Evolutionary conservation across 2,113 vertebrate species (phyloP).

Genomic region (Hemichromis elongatus): DNA sequence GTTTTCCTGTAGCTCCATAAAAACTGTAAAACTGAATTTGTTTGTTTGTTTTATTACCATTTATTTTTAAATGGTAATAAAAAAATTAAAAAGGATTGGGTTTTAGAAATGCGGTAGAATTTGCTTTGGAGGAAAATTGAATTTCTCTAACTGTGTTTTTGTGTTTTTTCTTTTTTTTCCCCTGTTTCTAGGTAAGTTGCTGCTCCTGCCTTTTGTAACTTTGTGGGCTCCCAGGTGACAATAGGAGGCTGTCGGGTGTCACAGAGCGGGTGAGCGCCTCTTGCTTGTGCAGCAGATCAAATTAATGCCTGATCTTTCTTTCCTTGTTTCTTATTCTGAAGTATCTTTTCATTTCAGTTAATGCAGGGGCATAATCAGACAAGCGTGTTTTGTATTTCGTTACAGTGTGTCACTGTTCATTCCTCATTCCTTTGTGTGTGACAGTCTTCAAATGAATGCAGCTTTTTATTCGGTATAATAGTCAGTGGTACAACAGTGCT

Average conservation of each 20-base stretch:
- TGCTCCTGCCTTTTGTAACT: background rate
- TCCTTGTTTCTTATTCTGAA: background rate
- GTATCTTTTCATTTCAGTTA: background rate
- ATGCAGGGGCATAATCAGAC: rapidly evolving
- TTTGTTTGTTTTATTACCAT: background rate
- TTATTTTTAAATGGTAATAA: rapidly evolving
- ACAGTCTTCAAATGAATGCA: background rate
- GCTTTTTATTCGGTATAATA: background rate
- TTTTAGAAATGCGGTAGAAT: background rate
- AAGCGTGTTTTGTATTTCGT: background rate
- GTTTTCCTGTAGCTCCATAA: background rate
- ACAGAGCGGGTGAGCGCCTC: background rate
- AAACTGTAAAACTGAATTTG: background rate
- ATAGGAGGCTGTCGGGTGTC: rapidly evolving
- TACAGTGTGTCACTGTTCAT: background rate
- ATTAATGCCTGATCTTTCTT: background rate
- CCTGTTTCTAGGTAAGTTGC: constrained; percentile 59
- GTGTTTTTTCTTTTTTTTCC: background rate
- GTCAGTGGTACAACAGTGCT: background rate
- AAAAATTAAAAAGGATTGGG: background rate
- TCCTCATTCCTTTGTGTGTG: background rate
- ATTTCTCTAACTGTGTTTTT: background rate
- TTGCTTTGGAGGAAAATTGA: rapidly evolving
- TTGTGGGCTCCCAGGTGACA: rapidly evolving
- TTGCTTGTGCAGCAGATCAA: background rate